Evolutionary conservation across 2,113 vertebrate genomes (phyloP).

Genomic region (Anas platyrhynchos): DNA sequence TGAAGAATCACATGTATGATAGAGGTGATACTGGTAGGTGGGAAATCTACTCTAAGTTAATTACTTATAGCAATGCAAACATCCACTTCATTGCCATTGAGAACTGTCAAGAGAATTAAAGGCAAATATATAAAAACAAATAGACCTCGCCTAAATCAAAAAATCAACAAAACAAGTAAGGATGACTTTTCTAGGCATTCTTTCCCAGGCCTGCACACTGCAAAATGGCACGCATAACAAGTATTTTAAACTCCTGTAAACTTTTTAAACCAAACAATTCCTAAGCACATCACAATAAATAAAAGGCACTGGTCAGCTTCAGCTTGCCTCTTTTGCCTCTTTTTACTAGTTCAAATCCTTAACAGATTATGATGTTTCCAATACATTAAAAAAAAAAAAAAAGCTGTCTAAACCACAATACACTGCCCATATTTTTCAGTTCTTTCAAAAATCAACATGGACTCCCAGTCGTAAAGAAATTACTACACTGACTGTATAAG

Average conservation of each 20-base stretch:
- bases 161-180: not conserved
- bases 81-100: not conserved
- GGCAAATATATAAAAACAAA: not conserved
- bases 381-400: too few relatives aligned
- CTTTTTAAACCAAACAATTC: not conserved
- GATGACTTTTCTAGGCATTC: not conserved
- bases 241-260: not conserved
- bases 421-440: not conserved
- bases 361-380: too few relatives aligned
- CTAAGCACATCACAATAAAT: not conserved
- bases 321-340: not conserved
- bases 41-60: not conserved
- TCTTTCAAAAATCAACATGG: not conserved
- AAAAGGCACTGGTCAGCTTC: not conserved
- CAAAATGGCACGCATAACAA: not conserved
- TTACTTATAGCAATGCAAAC: not conserved
- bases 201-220: not conserved
- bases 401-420: not conserved
- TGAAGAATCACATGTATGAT: not conserved
- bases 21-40: not conserved
- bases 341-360: not conserved
- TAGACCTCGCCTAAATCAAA: not conserved
- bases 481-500: not conserved
- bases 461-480: not conserved
- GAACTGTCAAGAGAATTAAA: not conserved